A percentile compares a stretch with the other conserved stretches of the same genome.
These are phyloP conservation scores for Monodelphis domestica DNA, from an alignment of 2,797 vertebrate genomes.

Conservation along the genomic window DNA sequence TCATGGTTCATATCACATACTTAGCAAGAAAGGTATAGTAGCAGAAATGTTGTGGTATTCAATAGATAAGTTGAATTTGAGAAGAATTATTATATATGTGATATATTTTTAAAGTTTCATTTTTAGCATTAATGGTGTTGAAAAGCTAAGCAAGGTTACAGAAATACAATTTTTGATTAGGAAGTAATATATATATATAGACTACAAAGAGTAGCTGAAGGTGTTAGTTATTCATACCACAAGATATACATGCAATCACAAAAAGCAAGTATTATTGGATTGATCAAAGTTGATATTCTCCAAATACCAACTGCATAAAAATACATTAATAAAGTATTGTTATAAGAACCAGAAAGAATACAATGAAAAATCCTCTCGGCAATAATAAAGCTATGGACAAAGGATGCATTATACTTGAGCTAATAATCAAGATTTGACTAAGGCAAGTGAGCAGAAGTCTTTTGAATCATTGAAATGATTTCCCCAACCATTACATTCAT, in stretches of 20 bases:
- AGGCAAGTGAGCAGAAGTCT: conserved; percentile 16
- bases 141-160: conserved; percentile 59
- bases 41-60: conserved; percentile 79
- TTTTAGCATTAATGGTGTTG: conserved; percentile 48
- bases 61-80: conserved; percentile 81
- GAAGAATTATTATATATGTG: conserved; percentile 72
- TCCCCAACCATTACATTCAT: conserved; percentile 25
- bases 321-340: conserved; percentile 45
- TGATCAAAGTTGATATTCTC: conserved; percentile 57
- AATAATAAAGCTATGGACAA: background rate
- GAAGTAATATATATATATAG: conserved; percentile 22
- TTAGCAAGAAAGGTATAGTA: conserved; percentile 84
- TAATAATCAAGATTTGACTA: background rate
- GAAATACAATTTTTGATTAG: conserved; percentile 60
- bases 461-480: conserved; percentile 40
- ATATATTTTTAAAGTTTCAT: conserved; percentile 48
- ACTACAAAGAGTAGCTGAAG: conserved; percentile 30
- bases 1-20: conserved; percentile 89
- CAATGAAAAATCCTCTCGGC: background rate
- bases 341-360: conserved; percentile 11
- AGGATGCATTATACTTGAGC: background rate
- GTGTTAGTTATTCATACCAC: conserved; percentile 32
- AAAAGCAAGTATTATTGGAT: conserved; percentile 47
- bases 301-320: conserved; percentile 45
- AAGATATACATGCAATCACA: conserved; percentile 50